Conservation (phyloP, 2,888 invertebrate genomes). For the Lasioglossum villosulum region DNA sequence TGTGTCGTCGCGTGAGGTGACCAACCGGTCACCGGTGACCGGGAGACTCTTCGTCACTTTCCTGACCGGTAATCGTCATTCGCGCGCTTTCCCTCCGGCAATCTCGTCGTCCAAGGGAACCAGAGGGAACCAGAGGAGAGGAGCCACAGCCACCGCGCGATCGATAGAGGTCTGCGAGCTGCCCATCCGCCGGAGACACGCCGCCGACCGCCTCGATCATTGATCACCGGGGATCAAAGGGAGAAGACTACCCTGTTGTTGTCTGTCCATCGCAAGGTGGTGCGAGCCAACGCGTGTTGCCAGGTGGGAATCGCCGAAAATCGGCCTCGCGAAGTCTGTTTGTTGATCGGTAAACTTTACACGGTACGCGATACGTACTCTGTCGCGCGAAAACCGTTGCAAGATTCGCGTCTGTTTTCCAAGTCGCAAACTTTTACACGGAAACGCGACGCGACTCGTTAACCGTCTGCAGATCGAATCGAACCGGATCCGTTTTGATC, state of each 20-base stretch:
- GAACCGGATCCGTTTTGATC: no score
- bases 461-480: no score
- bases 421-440: no score
- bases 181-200: slow-evolving; percentile 6
- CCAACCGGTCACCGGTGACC: not conserved
- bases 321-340: not conserved
- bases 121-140: slow-evolving; percentile 1
- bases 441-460: no score
- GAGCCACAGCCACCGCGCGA: not conserved
- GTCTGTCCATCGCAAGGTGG: slow-evolving; percentile 2
- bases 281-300: not conserved
- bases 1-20: not conserved
- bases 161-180: slow-evolving; percentile 8
- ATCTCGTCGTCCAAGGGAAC: not conserved
- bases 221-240: not conserved
- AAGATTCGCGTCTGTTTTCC: no score
- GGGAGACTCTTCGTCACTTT: not conserved
- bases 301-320: not conserved
- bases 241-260: not conserved
- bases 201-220: slow-evolving; percentile 6
- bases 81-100: not conserved
- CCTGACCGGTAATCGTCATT: not conserved
- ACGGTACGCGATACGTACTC: no score
- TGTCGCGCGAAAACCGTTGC: not conserved
- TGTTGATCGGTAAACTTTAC: no score